phyloP scores from a whole-genome alignment of 2,888 invertebrate genomes.

The Chirona hameri region DNA sequence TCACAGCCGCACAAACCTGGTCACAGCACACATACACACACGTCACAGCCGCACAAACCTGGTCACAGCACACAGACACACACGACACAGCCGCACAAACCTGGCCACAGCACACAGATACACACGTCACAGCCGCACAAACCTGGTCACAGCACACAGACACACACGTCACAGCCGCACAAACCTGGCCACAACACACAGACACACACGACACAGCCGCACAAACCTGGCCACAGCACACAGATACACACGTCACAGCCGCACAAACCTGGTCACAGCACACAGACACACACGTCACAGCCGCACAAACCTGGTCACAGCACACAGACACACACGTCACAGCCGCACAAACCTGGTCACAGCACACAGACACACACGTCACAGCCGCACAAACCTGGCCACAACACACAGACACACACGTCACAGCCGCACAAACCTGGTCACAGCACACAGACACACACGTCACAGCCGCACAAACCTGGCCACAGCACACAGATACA shows the following conservation, averaged over 20 bases:
- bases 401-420: no score
- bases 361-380: no score
- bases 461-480: slow-evolving; percentile 71
- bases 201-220: slow-evolving; percentile 49
- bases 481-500: slow-evolving; percentile 27
- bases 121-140: slow-evolving; percentile 60
- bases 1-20: slow-evolving; percentile 71
- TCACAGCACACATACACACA: no score
- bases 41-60: slow-evolving; percentile 71
- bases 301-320: slow-evolving; percentile 71
- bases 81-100: slow-evolving; percentile 64
- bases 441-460: no score
- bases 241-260: slow-evolving; percentile 44
- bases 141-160: slow-evolving; percentile 55
- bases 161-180: slow-evolving; percentile 56
- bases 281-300: no score
- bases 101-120: slow-evolving; percentile 51
- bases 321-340: no score
- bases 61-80: slow-evolving; percentile 27
- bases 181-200: slow-evolving; percentile 60
- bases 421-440: slow-evolving; percentile 71
- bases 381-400: slow-evolving; percentile 71
- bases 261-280: slow-evolving; percentile 70
- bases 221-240: slow-evolving; percentile 68
- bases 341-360: slow-evolving; percentile 71